Conservation (phyloP, 2,888 invertebrate genomes). For the Thereva unica region DNA sequence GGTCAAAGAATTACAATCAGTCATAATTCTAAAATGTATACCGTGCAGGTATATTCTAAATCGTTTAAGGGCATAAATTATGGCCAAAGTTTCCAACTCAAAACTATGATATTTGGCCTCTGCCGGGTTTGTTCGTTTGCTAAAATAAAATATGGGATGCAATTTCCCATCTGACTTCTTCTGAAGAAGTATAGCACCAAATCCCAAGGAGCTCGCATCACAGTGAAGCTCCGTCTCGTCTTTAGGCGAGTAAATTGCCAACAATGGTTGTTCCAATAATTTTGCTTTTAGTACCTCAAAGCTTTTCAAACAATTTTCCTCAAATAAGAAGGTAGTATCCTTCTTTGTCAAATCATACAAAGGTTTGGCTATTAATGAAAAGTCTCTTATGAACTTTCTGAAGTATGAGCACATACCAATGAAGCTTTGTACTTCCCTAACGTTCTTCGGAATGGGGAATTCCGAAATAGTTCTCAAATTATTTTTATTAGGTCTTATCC, state of each 20-base stretch:
- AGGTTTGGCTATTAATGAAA: conserved; percentile 5
- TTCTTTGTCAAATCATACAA: conserved; percentile 35
- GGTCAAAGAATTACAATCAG: too few species aligned
- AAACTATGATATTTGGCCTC: conserved; percentile 43
- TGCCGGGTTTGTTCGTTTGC: conserved; percentile 42
- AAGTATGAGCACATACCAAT: conserved; percentile 7
- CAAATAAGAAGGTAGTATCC: conserved; percentile 43
- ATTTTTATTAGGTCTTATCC: not conserved
- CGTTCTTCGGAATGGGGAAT: conserved; percentile 3
- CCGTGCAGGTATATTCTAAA: too few species aligned
- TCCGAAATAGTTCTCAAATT: not conserved
- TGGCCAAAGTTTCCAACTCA: not conserved
- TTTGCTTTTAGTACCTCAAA: conserved; percentile 44
- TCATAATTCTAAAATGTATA: too few species aligned
- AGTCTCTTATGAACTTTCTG: not conserved
- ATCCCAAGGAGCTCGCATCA: conserved; percentile 45
- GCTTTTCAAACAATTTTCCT: conserved; percentile 37
- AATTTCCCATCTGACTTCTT: conserved; percentile 39
- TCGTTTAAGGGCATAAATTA: too few species aligned
- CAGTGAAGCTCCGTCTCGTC: conserved; percentile 47
- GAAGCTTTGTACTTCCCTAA: conserved; percentile 7
- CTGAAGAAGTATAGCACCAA: conserved; percentile 45
- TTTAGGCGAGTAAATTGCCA: conserved; percentile 38
- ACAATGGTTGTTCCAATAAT: conserved; percentile 33
- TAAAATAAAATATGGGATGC: conserved; percentile 46